Evolutionary conservation across 2,113 vertebrate species (phyloP).

Genomic region (Isurus oxyrinchus): DNA sequence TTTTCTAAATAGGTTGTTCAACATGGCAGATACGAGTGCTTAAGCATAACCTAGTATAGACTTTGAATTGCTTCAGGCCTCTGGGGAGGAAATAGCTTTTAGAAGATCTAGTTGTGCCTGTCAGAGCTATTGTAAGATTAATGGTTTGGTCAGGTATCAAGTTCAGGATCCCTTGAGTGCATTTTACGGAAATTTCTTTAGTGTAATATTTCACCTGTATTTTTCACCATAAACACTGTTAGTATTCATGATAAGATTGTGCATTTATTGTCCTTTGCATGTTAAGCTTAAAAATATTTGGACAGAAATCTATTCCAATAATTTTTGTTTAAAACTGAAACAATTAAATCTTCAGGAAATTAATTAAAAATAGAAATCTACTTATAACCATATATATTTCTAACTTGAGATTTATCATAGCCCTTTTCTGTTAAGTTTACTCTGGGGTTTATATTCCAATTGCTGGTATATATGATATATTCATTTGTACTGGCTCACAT

Average conservation of each 20-base stretch:
- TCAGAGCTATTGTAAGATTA: constrained; percentile 52
- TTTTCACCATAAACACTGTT: background rate
- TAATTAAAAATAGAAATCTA: constrained; percentile 13
- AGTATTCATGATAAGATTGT: background rate
- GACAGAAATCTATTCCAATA: background rate
- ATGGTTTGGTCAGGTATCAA: constrained; percentile 47
- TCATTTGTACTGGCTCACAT: background rate
- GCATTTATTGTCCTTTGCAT: background rate
- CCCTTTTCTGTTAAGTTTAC: background rate
- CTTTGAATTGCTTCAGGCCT: constrained; percentile 43
- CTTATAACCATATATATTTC: background rate
- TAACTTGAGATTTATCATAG: background rate
- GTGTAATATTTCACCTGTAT: constrained; percentile 16
- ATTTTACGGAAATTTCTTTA: background rate
- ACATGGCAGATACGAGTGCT: constrained; percentile 47
- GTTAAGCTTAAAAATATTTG: background rate
- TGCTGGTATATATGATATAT: background rate
- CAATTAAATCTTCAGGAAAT: background rate
- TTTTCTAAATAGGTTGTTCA: constrained; percentile 44
- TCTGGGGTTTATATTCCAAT: background rate
- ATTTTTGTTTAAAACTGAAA: background rate
- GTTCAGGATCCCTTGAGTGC: constrained; percentile 39
- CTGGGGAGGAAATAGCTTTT: constrained; percentile 47
- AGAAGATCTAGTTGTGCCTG: constrained; percentile 47
- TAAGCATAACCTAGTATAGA: constrained; percentile 40